These are phyloP conservation scores for Chrysina gloriosa DNA, from an alignment of 2,888 invertebrate species.

Conservation along the genomic window DNA sequence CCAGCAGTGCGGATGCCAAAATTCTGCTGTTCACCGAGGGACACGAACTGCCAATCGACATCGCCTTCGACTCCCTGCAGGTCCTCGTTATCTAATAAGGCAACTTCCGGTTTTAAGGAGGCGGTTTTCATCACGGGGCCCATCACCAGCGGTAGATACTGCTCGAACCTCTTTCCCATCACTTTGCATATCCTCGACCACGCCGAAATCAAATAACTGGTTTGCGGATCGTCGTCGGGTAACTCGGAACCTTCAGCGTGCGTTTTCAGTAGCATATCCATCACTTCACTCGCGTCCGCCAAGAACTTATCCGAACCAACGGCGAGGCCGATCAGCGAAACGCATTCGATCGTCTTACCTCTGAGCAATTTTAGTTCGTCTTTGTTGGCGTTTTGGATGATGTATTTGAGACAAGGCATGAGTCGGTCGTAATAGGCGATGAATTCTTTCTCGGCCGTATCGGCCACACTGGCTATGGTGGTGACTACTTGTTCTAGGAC, in stretches of 20 bases:
- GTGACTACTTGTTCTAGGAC: constrained; percentile 99
- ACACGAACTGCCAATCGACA: constrained; percentile 94
- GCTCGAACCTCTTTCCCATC: constrained; percentile 84
- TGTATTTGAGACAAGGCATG: constrained; percentile 96
- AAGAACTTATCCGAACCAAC: constrained; percentile 88
- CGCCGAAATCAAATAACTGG: constrained; percentile 97
- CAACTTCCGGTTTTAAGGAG: constrained; percentile 93
- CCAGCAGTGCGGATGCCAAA: constrained; percentile 94
- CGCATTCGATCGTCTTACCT: constrained; percentile 98
- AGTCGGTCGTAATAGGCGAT: constrained; percentile 91
- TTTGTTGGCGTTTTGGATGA: constrained; percentile 92
- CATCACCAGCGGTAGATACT: constrained; percentile 95
- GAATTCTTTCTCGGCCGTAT: constrained; percentile 97
- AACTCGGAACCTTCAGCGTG: constrained; percentile 82
- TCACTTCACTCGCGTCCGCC: constrained; percentile 92
- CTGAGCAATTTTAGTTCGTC: constrained; percentile 90
- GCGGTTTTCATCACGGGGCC: constrained; percentile 93
- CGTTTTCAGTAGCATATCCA: constrained; percentile 93
- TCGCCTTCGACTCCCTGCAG: constrained; percentile 86
- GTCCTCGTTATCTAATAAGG: constrained; percentile 87
- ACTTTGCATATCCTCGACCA: constrained; percentile 98
- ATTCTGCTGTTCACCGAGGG: constrained; percentile 93
- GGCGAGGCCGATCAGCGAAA: constrained; percentile 94
- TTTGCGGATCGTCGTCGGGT: constrained; percentile 96
- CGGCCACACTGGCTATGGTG: constrained; percentile 97